These are phyloP conservation scores for Pseudochirops cupreus DNA, from an alignment of 2,797 vertebrate species.

Conservation along the genomic window DNA sequence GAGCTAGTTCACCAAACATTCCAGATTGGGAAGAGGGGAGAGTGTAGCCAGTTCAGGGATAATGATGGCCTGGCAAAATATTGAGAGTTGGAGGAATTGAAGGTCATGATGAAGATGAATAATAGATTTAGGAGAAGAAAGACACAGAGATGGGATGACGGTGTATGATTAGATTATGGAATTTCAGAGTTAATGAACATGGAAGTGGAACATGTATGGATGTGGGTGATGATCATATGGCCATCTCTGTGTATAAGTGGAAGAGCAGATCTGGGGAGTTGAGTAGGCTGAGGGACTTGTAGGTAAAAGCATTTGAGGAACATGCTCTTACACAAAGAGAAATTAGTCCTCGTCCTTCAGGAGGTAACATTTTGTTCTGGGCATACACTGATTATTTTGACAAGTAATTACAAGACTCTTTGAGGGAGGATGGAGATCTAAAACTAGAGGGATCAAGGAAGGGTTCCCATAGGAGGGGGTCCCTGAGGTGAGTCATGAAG, in stretches of 20 bases:
- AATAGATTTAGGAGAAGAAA: not conserved
- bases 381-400: not conserved
- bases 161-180: not conserved
- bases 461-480: not conserved
- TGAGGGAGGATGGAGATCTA: not conserved
- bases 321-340: not conserved
- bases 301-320: not conserved
- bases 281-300: not conserved
- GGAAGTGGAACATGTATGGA: not conserved
- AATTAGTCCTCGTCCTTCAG: not conserved
- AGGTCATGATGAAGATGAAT: not conserved
- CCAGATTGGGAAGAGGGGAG: not conserved
- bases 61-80: not conserved
- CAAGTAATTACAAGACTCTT: not conserved
- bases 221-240: not conserved
- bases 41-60: not conserved
- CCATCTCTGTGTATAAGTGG: not conserved
- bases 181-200: no score
- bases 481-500: not conserved
- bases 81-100: not conserved
- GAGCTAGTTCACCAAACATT: not conserved
- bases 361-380: not conserved
- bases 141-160: no score
- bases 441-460: not conserved
- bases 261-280: not conserved